A percentile compares a stretch with the other conserved stretches of the same genome.
phyloP scores from a whole-genome alignment of 1,140 invertebrate genomes.

The Ditylenchus dipsaci region DNA sequence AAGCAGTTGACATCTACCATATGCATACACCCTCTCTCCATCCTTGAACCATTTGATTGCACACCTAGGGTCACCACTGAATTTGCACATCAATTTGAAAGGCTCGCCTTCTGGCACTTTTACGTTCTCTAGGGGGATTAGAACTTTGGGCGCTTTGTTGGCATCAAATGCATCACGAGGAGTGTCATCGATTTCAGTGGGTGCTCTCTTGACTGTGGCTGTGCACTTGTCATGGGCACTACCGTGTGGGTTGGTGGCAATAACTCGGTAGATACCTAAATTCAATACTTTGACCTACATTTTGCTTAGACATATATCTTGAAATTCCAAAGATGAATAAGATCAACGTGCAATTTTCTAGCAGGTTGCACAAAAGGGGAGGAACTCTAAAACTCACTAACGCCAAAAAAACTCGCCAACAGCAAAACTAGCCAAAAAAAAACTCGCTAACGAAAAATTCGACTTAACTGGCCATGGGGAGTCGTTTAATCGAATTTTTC shows the following conservation, averaged over 20 bases:
- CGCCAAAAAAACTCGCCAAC: too few relatives aligned
- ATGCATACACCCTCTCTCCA: conserved; percentile 54
- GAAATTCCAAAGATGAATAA: too few relatives aligned
- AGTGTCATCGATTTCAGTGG: conserved; percentile 17
- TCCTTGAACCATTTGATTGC: conserved; percentile 65
- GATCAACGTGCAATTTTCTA: too few relatives aligned
- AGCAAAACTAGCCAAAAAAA: too few relatives aligned
- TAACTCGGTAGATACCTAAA: conserved; percentile 42
- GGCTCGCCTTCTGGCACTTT: conserved; percentile 68
- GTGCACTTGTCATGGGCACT: conserved; percentile 54
- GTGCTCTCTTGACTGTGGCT: conserved; percentile 48
- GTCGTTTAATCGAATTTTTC: too few relatives aligned
- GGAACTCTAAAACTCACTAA: too few relatives aligned
- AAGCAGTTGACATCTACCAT: conserved; percentile 42
- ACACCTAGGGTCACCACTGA: conserved; percentile 76
- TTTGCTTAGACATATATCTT: too few relatives aligned
- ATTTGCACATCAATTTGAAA: conserved; percentile 74
- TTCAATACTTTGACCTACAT: not conserved
- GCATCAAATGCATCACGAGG: conserved; percentile 39
- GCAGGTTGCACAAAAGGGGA: too few relatives aligned
- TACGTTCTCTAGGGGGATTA: conserved; percentile 54
- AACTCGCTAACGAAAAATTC: too few relatives aligned
- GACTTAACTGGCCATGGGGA: too few relatives aligned
- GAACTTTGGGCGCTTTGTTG: conserved; percentile 50
- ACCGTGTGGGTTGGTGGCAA: conserved; percentile 57